Conservation (phyloP, 2,113 vertebrate species). For the Scytalopus superciliaris region DNA sequence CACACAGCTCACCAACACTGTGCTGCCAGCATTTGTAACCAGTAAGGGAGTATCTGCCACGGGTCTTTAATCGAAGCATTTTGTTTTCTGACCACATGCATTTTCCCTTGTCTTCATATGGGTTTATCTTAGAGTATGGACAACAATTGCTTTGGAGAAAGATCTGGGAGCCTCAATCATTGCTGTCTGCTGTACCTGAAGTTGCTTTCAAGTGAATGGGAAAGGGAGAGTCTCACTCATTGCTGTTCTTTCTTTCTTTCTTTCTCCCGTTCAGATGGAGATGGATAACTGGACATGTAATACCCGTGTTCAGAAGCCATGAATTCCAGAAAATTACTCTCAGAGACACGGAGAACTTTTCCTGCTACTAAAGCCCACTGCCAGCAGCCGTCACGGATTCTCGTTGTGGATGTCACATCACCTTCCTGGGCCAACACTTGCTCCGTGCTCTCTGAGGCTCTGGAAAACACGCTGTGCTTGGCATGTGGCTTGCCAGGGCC, state of each 20-base stretch:
- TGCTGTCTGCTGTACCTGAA: neutral
- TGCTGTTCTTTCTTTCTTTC: neutral
- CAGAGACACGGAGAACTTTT: neutral
- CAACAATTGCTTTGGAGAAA: neutral
- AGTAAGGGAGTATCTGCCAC: neutral
- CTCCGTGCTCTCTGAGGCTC: conserved; percentile 81
- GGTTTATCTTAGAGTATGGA: neutral
- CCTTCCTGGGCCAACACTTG: conserved; percentile 83
- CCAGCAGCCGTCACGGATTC: conserved; percentile 78
- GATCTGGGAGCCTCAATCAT: neutral
- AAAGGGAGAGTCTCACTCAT: neutral
- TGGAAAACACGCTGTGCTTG: conserved; percentile 87
- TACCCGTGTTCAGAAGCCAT: conserved; percentile 9
- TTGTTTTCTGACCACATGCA: neutral
- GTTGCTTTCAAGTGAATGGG: neutral
- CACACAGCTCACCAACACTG: neutral
- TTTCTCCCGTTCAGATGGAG: neutral
- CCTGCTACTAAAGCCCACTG: conserved; percentile 1
- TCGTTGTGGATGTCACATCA: conserved; percentile 82
- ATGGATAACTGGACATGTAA: neutral
- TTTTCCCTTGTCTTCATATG: neutral
- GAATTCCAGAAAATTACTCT: conserved; percentile 30
- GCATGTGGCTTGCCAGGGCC: conserved; percentile 83
- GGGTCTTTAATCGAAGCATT: neutral
- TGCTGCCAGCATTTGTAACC: neutral